Base-by-base conservation (phyloP, 2,797 vertebrate genomes). In the Saxicola maurus region DNA sequence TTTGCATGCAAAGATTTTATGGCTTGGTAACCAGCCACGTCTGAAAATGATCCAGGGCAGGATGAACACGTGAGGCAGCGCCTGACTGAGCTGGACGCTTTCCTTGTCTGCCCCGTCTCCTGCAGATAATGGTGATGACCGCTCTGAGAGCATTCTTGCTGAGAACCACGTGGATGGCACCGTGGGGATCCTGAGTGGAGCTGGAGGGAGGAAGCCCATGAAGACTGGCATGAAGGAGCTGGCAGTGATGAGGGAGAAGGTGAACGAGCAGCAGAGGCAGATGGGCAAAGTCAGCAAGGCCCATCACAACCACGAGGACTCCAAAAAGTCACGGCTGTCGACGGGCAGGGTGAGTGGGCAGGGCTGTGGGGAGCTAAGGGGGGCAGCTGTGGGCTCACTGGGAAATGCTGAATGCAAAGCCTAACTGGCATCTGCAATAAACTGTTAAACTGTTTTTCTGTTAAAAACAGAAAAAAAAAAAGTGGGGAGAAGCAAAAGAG, bases 241-340 rank as follows among this genome's bases (percentile, higher is more conserved):
- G 37, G 97, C 98, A 0, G 94, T 98, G 73, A 93, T 97, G 75
- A 96, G 97, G 57, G 97, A 98, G 91, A 97, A 96, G 86, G 97
- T 94, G 87, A 96, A 94, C 0, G 97, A 97, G 62, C 97, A 98
- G 91, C 97, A 98, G 64, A 94, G 96, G 57, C 97, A 97, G 86
- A 94, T 98, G 97, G 97, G 96, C 82, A 97, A 97, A 86, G 91
- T 91, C 1, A 60, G 85, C 92, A 98, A 97, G 48, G 79, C 77
- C 61, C 95, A 95, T 66, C 94, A 95, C 10, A 92, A 95, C 66
- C 86, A 94, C 0, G 97, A 97, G n/a, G 97, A 97, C 60, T 93
- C 96, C 11, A 97, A 97, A 96, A 98, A 97, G 84, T 91, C 97
- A 2, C 96, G 97, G 64, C 95, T 95, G 3, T 94, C 94, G 2